A percentile compares a stretch with the other conserved stretches of the same genome.
Conservation (phyloP, 2,888 invertebrate genomes). For the Tupiocoris notatus region DNA sequence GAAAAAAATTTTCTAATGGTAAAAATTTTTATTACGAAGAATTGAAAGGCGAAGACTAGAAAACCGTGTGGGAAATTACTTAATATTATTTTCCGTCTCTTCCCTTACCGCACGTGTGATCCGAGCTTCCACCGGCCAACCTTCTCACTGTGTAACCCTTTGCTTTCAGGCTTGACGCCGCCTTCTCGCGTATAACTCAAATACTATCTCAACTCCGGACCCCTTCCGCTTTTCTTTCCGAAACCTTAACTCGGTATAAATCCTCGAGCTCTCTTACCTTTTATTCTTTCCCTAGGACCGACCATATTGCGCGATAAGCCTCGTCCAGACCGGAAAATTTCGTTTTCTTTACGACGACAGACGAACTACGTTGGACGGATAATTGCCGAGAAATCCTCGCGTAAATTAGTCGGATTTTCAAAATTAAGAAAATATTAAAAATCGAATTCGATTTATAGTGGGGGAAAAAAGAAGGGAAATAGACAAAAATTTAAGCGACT, state of each 20-base stretch:
- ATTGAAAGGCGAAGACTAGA: no score
- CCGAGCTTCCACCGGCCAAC: slow-evolving; percentile 3
- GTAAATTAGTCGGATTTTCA: no score
- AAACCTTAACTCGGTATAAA: slow-evolving; percentile 39
- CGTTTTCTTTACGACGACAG: slow-evolving; percentile 43
- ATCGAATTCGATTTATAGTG: no score
- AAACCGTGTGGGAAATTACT: no score
- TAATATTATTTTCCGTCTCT: no score
- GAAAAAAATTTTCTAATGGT: no score
- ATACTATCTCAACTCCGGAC: slow-evolving; percentile 44
- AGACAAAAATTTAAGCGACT: no score
- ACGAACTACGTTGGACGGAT: not conserved
- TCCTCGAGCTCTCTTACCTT: slow-evolving; percentile 43
- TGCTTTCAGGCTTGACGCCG: slow-evolving; percentile 21
- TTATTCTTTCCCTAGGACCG: slow-evolving; percentile 42
- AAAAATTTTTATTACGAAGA: no score
- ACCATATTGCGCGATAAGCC: slow-evolving; percentile 47
- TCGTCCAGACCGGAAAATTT: slow-evolving; percentile 39
- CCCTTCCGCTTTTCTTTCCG: slow-evolving; percentile 5
- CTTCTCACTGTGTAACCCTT: not conserved
- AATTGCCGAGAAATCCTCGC: not conserved
- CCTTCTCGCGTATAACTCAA: slow-evolving; percentile 44
- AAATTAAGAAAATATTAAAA: no score
- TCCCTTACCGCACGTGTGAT: slow-evolving; percentile 26
- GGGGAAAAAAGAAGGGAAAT: no score